Percentiles rank a stretch among this genome's conserved stretches.
phyloP scores from a whole-genome alignment of 1,140 invertebrate genomes.

The Eciton burchellii region DNA sequence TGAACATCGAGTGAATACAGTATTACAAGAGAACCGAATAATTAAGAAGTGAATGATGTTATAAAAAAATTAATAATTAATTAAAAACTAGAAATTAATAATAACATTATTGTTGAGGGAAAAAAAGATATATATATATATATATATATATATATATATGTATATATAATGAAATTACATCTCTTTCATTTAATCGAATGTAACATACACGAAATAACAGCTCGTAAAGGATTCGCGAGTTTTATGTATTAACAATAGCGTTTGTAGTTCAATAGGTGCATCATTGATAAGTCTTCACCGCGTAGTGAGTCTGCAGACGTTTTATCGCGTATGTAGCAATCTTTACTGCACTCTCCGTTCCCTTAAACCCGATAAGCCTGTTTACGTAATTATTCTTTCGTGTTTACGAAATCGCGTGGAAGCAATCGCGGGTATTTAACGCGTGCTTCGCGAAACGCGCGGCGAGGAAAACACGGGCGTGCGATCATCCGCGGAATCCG shows the following conservation, averaged over 20 bases:
- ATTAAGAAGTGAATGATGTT: too few species aligned
- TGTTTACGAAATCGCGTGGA: background rate
- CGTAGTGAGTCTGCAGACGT: background rate
- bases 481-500: background rate
- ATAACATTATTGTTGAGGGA: too few species aligned
- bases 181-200: too few species aligned
- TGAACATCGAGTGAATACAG: too few species aligned
- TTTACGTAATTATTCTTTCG: conserved; percentile 10
- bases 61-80: too few species aligned
- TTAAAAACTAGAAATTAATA: too few species aligned
- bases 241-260: background rate
- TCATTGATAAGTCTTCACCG: background rate
- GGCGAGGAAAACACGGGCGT: background rate
- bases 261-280: background rate
- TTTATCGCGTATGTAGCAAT: background rate
- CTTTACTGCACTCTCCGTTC: background rate
- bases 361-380: background rate
- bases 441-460: background rate
- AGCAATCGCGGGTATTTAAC: background rate
- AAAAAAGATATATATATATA: too few species aligned
- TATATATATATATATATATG: too few species aligned
- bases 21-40: too few species aligned
- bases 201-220: too few species aligned
- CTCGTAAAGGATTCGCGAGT: too few species aligned
- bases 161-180: too few species aligned